Conservation (phyloP, 2,113 vertebrate genomes). For the Campylorhamphus procurvoides region DNA sequence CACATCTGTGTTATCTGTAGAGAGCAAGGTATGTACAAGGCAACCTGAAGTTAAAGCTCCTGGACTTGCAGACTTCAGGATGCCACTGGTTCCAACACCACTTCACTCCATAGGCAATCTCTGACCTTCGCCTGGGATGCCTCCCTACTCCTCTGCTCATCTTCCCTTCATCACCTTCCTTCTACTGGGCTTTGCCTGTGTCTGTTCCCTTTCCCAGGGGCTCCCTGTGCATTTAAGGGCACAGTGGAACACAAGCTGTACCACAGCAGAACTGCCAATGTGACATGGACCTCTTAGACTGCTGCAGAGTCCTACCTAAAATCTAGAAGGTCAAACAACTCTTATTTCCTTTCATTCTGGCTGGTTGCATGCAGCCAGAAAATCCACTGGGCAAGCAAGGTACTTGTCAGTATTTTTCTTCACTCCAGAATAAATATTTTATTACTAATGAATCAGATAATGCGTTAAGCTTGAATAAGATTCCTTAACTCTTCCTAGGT, state of each 20-base stretch:
- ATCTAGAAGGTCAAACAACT: not conserved
- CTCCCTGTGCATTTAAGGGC: not conserved
- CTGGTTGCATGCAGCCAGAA: not conserved
- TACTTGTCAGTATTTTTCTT: not conserved
- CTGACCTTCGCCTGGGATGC: not conserved
- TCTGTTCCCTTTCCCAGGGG: not conserved
- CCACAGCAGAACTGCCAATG: not conserved
- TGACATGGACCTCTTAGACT: not conserved
- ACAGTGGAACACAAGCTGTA: not conserved
- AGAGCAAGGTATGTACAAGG: not conserved
- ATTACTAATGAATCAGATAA: not conserved
- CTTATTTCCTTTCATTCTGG: not conserved
- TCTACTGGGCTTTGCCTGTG: not conserved
- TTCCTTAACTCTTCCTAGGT: not conserved
- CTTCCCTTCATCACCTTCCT: not conserved
- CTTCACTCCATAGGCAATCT: not conserved
- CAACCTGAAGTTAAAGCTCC: not conserved
- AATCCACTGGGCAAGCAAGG: not conserved
- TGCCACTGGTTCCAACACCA: not conserved
- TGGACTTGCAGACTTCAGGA: not conserved
- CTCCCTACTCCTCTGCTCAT: not conserved
- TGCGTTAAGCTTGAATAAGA: not conserved
- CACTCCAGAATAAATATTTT: conserved; percentile 2
- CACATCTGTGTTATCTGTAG: not conserved
- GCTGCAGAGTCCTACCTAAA: not conserved